These are phyloP conservation scores for Eupeodes corollae DNA, from an alignment of 1,140 invertebrate genomes.

Conservation along the genomic window DNA sequence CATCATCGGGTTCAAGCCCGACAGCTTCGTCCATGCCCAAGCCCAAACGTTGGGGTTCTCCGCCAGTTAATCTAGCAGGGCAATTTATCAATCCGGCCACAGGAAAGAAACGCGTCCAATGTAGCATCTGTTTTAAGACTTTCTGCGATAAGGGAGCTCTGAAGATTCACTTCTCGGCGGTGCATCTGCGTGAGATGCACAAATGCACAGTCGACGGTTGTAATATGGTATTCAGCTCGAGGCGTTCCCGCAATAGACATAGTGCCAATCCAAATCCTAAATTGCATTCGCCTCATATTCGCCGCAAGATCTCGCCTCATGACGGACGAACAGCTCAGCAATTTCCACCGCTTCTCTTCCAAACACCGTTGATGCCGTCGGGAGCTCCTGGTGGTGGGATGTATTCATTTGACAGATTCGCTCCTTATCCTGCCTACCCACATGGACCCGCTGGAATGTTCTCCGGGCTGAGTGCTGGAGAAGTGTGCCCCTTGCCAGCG, in stretches of 20 bases:
- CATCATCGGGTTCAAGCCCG: constrained; percentile 4
- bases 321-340: constrained; percentile 80
- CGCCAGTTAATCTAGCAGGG: constrained; percentile 74
- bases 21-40: constrained; percentile 7
- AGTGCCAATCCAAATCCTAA: constrained; percentile 98
- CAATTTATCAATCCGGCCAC: constrained; percentile 85
- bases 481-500: constrained; percentile 5
- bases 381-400: constrained; percentile 39
- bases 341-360: constrained; percentile 53
- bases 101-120: constrained; percentile 94
- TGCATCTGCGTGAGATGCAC: constrained; percentile 69
- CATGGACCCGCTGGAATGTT: constrained; percentile 17
- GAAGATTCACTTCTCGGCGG: constrained; percentile 98
- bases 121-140: constrained; percentile 95
- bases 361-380: constrained; percentile 28
- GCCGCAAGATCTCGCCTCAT: constrained; percentile 84
- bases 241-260: constrained; percentile 62
- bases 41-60: constrained; percentile 36
- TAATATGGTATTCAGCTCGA: constrained; percentile 68
- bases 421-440: constrained; percentile 7
- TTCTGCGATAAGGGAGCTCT: constrained; percentile 99
- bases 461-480: constrained; percentile 39
- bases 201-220: constrained; percentile 68
- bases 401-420: constrained; percentile 50
- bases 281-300: constrained; percentile 85